phyloP scores from a whole-genome alignment of 2,113 vertebrate genomes.

The Romanogobio albipinnatus region DNA sequence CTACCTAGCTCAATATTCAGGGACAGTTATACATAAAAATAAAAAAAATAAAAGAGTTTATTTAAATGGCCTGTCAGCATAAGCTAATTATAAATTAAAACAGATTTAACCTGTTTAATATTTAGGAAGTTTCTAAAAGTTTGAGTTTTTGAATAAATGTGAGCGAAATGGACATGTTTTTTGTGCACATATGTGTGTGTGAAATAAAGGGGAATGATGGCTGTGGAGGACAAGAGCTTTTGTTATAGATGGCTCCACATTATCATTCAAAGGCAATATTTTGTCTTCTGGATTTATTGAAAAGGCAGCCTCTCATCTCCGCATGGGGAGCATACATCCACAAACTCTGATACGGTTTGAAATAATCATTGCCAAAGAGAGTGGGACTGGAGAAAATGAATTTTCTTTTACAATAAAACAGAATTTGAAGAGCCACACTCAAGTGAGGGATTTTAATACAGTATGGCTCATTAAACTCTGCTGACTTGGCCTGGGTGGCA shows the following conservation, averaged over 20 bases:
- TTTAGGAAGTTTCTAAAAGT: neutral
- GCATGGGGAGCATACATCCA: constrained; percentile 4
- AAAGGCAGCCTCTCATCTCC: constrained; percentile 24
- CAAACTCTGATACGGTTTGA: constrained; percentile 34
- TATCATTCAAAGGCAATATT: constrained; percentile 41
- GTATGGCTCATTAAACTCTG: constrained; percentile 70
- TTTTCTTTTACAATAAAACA: constrained; percentile 60
- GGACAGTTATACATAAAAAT: neutral
- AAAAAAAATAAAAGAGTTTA: neutral
- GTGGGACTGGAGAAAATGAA: constrained; percentile 46
- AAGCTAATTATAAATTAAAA: neutral
- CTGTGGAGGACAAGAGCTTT: constrained; percentile 9
- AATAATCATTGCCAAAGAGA: constrained; percentile 43
- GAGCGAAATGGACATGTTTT: neutral
- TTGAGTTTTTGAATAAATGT: neutral
- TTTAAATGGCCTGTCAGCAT: neutral
- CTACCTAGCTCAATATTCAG: too few relatives aligned
- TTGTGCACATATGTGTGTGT: too few relatives aligned
- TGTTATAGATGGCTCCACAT: constrained; percentile 16
- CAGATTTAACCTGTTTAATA: neutral
- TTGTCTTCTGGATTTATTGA: constrained; percentile 33
- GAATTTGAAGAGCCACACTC: constrained; percentile 56
- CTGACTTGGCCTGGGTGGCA: constrained; percentile 72
- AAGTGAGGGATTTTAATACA: constrained; percentile 65
- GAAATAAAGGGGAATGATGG: neutral